phyloP scores from a whole-genome alignment of 2,113 vertebrate genomes.

The Athene cunicularia region DNA sequence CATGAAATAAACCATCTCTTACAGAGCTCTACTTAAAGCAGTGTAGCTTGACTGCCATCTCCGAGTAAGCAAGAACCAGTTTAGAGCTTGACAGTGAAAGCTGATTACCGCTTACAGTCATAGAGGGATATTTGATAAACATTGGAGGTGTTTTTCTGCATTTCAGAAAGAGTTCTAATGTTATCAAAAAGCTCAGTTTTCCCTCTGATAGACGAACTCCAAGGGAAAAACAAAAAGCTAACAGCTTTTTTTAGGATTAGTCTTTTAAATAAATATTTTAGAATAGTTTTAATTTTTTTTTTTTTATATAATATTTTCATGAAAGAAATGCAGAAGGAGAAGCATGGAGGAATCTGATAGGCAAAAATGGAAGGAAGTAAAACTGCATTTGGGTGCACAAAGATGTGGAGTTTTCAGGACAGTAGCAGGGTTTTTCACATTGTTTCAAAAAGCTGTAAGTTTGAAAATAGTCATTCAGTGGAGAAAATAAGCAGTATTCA shows the following conservation, averaged over 20 bases:
- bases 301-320: background rate
- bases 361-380: background rate
- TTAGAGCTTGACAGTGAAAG: background rate
- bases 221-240: background rate
- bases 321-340: background rate
- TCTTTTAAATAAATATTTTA: background rate
- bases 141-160: background rate
- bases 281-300: background rate
- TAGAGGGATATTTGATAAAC: background rate
- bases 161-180: background rate
- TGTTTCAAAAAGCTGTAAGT: background rate
- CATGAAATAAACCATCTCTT: background rate
- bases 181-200: background rate
- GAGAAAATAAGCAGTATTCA: background rate
- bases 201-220: background rate
- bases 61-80: background rate
- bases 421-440: background rate
- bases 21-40: background rate
- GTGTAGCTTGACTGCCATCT: background rate
- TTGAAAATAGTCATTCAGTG: background rate
- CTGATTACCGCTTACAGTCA: background rate
- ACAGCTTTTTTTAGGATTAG: background rate
- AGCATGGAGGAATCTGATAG: background rate
- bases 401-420: background rate
- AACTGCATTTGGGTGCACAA: background rate